Percentiles rank a stretch among this genome's conserved stretches.
These are phyloP conservation scores for Stigmatopora nigra DNA, from an alignment of 2,113 vertebrate species.

Conservation along the genomic window DNA sequence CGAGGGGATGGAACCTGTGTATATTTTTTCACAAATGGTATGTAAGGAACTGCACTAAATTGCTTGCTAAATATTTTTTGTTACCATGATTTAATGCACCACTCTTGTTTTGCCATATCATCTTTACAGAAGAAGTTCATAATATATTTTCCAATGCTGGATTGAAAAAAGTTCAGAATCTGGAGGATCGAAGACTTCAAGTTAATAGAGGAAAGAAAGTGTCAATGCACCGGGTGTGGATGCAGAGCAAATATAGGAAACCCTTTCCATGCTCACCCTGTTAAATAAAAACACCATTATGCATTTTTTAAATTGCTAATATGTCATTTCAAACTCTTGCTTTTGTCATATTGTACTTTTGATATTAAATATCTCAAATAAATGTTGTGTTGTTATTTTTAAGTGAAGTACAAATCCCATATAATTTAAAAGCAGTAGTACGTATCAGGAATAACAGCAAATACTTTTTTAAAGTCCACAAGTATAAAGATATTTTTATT, in stretches of 20 bases:
- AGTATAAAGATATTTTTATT: no score
- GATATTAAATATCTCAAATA: neutral
- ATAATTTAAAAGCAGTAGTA: no score
- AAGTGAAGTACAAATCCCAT: neutral
- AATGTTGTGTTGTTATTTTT: neutral
- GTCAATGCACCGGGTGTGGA: constrained; percentile 85
- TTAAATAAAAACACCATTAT: constrained; percentile 7
- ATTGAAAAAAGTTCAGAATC: constrained; percentile 84
- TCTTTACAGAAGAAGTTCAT: constrained; percentile 76
- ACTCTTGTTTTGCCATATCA: constrained; percentile 1
- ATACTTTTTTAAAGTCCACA: no score
- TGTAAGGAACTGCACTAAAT: neutral
- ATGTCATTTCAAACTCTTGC: neutral
- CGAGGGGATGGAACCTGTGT: constrained; percentile 88
- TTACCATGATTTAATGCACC: neutral
- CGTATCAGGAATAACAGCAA: no score
- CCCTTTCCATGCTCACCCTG: constrained; percentile 61
- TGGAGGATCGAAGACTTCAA: constrained; percentile 84
- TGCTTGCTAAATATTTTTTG: neutral
- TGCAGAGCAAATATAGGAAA: constrained; percentile 90
- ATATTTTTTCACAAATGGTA: constrained; percentile 92
- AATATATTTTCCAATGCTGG: constrained; percentile 79
- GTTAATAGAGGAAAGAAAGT: constrained; percentile 88
- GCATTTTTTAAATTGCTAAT: neutral
- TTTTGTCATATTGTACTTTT: neutral